These are phyloP conservation scores for Gobiocypris rarus DNA, from an alignment of 2,113 vertebrate genomes.

Conservation along the genomic window DNA sequence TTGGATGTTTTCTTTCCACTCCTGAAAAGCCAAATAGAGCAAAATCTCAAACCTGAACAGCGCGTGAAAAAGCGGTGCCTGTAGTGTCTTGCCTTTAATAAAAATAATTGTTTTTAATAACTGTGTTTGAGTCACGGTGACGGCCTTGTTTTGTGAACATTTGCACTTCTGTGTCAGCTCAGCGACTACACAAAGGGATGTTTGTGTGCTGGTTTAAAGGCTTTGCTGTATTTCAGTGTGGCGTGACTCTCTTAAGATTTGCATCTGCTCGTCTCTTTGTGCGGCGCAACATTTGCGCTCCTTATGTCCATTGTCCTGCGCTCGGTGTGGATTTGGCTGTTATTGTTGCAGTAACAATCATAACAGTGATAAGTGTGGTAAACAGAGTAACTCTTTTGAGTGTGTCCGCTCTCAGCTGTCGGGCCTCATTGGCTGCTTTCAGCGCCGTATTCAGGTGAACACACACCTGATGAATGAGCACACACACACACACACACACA, in stretches of 20 bases:
- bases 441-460: constrained; percentile 76
- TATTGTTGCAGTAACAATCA: constrained; percentile 33
- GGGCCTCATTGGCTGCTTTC: constrained; percentile 71
- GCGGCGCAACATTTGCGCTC: not conserved
- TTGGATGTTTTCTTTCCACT: not conserved
- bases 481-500: constrained; percentile 70
- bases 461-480: constrained; percentile 72
- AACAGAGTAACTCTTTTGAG: constrained; percentile 35
- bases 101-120: too few relatives aligned
- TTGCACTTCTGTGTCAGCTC: not conserved
- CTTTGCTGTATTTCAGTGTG: constrained; percentile 7
- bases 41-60: not conserved
- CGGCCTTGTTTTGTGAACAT: not conserved
- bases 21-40: too few relatives aligned
- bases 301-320: not conserved
- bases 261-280: constrained; percentile 39
- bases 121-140: not conserved
- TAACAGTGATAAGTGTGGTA: constrained; percentile 25
- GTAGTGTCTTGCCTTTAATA: not conserved
- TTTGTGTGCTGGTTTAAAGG: not conserved
- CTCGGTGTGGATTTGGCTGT: not conserved
- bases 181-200: not conserved
- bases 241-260: constrained; percentile 24
- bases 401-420: constrained; percentile 20
- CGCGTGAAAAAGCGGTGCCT: not conserved